Evolutionary conservation across 2,888 invertebrate species (phyloP), one percentile per base, ranked within the genome.

Genomic region (Dexiosoma caninum): DNA sequence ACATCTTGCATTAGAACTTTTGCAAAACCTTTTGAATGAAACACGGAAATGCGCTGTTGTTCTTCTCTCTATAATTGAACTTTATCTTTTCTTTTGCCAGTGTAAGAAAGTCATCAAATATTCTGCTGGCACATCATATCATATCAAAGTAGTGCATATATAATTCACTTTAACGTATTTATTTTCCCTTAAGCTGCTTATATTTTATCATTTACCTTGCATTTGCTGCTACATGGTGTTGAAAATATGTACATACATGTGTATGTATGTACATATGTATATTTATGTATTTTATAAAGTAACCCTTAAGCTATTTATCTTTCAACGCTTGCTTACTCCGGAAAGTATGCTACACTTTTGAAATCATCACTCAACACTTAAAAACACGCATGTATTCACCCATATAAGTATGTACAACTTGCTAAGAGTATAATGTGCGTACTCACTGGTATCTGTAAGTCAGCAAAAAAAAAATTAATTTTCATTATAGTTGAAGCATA

Each of bases 241-340:
- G 32, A 23, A 27, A 49, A n/a, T n/a, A n/a, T n/a, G n/a, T n/a
- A n/a, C n/a, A n/a, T n/a, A n/a, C n/a, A n/a, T n/a, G n/a, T n/a
- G n/a, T n/a, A n/a, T n/a, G n/a, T n/a, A n/a, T n/a, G n/a, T n/a
- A n/a, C n/a, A n/a, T n/a, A n/a, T n/a, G n/a, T n/a, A n/a, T n/a
- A n/a, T n/a, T n/a, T n/a, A n/a, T n/a, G 14, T 49, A 23, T 64
- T 32, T 32, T 64, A 32, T 42, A 10, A 46, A 16, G 12, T 23
- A 42, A 12, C 30, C 80, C 67, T 62, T 37, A 62, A 76, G 80
- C 80, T 72, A 55, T 80, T 80, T 80, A 80, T 80, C 76, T 72
- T 72, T 69, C 67, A 67, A 80, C 71, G 71, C 80, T 60, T 76
- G 42, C 32, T 62, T 32, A 21, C 42, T 62, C 62, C 76, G 60